A percentile compares a stretch with the other conserved stretches of the same genome.
phyloP scores from a whole-genome alignment of 2,888 invertebrate species.

The Clistopyga incitator region DNA sequence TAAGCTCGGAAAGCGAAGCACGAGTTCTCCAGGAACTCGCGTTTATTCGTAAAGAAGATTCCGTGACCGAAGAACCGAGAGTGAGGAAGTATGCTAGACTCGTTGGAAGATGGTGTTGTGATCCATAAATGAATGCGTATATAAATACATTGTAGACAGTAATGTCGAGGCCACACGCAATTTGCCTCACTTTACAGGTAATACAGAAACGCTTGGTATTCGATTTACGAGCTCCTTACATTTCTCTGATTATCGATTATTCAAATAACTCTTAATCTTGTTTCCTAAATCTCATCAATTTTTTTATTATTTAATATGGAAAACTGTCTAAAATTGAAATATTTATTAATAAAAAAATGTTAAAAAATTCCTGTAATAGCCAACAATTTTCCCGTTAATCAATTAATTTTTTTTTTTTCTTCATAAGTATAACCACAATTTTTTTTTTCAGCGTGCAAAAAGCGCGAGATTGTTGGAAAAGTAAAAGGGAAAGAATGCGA shows the following conservation, averaged over 20 bases:
- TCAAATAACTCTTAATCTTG: not conserved
- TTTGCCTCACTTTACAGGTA: not conserved
- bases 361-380: too few relatives aligned
- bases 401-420: too few relatives aligned
- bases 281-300: not conserved
- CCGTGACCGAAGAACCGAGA: conserved; percentile 39
- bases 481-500: not conserved
- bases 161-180: not conserved
- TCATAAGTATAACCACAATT: too few relatives aligned
- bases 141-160: not conserved
- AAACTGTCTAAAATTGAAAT: too few relatives aligned
- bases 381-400: too few relatives aligned
- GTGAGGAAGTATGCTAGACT: not conserved
- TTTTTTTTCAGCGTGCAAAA: too few relatives aligned
- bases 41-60: conserved; percentile 37
- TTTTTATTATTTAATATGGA: too few relatives aligned
- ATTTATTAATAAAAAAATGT: too few relatives aligned
- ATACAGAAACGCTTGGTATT: not conserved
- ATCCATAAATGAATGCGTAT: conserved; percentile 1
- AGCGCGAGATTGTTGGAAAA: not conserved
- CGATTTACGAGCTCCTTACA: not conserved
- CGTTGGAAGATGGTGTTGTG: not conserved
- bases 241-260: not conserved
- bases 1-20: conserved; percentile 24
- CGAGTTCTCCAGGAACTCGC: conserved; percentile 39